Conservation (phyloP, 2,113 vertebrate genomes). For the Poeciliopsis occidentalis region DNA sequence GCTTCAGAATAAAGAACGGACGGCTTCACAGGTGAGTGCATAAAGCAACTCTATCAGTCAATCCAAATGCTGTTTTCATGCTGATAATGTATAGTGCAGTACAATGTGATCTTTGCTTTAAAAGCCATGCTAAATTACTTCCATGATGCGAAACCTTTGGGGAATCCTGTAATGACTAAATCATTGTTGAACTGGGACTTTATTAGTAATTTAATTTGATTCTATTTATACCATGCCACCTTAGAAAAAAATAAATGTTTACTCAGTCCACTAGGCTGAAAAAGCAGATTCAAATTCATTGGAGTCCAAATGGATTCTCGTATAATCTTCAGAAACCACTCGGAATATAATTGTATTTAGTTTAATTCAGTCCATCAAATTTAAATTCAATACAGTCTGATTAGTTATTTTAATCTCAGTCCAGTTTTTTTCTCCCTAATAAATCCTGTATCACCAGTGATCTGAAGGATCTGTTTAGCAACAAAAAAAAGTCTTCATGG, state of each 20-base stretch:
- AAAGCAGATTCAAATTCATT: background rate
- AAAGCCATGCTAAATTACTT: slow-evolving; percentile 37
- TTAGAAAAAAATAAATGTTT: background rate
- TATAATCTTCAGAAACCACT: too few relatives aligned
- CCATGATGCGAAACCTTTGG: slow-evolving; percentile 18
- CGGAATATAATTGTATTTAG: too few relatives aligned
- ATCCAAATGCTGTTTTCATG: slow-evolving; percentile 72
- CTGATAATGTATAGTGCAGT: slow-evolving; percentile 56
- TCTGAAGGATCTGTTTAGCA: too few relatives aligned
- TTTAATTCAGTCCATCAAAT: too few relatives aligned
- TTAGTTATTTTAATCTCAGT: too few relatives aligned
- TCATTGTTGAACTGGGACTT: slow-evolving; percentile 26
- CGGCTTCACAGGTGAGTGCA: slow-evolving; percentile 65
- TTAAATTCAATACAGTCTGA: too few relatives aligned
- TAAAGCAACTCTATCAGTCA: slow-evolving; percentile 67
- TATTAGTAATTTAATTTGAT: background rate
- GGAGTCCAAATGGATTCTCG: background rate
- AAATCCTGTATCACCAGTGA: too few relatives aligned
- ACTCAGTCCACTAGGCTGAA: background rate
- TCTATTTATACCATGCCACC: background rate
- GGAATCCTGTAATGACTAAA: slow-evolving; percentile 7
- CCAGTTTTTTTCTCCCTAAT: too few relatives aligned
- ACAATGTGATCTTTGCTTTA: slow-evolving; percentile 22
- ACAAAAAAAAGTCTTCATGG: too few relatives aligned
- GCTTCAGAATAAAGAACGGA: slow-evolving; percentile 65